Evolutionary conservation across 2,888 invertebrate genomes (phyloP).

Genomic region (Leptogaster cylindrica): DNA sequence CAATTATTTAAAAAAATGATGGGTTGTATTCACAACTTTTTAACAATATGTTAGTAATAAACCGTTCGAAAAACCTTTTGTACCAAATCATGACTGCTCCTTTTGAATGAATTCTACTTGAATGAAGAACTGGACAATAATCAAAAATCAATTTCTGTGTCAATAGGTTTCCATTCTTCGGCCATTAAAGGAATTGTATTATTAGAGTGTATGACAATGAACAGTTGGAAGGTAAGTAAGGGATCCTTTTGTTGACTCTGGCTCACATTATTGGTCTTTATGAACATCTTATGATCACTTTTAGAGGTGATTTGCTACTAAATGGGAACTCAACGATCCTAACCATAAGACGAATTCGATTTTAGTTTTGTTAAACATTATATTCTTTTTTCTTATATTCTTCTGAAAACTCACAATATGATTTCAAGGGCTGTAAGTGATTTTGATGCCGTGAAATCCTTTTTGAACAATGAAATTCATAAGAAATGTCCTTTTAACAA

Average conservation of each 20-base stretch:
- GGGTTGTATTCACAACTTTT: neutral
- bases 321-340: slow-evolving; percentile 37
- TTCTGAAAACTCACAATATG: too few relatives aligned
- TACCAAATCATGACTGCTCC: neutral
- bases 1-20: too few relatives aligned
- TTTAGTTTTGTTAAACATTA: too few relatives aligned
- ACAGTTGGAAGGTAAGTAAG: slow-evolving; percentile 17
- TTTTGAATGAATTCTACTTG: too few relatives aligned
- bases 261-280: slow-evolving; percentile 50
- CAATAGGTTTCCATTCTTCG: slow-evolving; percentile 51
- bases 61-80: neutral
- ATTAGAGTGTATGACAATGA: slow-evolving; percentile 36
- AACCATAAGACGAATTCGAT: slow-evolving; percentile 40
- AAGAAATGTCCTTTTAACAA: too few relatives aligned
- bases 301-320: slow-evolving; percentile 51
- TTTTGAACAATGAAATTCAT: too few relatives aligned
- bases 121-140: slow-evolving; percentile 49
- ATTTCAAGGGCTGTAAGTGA: too few relatives aligned
- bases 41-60: neutral
- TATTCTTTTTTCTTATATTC: too few relatives aligned
- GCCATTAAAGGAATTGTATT: slow-evolving; percentile 49
- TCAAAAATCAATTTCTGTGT: slow-evolving; percentile 52
- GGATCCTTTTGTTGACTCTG: slow-evolving; percentile 29
- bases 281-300: slow-evolving; percentile 50
- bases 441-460: too few relatives aligned